Base-by-base conservation (phyloP, 2,888 invertebrate species). In the Ditula angustiorana region DNA sequence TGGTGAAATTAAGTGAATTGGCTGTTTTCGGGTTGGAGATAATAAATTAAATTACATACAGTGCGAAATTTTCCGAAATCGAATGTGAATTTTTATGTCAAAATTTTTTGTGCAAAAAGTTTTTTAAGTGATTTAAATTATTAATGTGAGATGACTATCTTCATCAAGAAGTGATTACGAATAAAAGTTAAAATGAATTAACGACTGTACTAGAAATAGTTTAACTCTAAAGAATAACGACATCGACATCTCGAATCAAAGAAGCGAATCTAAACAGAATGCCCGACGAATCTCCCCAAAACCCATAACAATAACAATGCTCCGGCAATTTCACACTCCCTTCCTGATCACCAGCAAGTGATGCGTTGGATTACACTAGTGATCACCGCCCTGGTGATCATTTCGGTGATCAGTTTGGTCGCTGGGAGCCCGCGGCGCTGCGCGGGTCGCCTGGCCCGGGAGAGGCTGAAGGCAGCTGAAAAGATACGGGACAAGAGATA, bases 401-500 rank as follows among this genome's bases (percentile, higher is more conserved):
- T 74, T 49, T 68, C 71, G n/a, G 68, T 71, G 53, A 69, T 72
- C 24, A 70, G 67, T 1, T 66, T 74, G 47, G 67, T 71, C 50
- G 69, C 74, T 30, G 72, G 76, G 0, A 77, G 80, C 1, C 86
- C 83, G 0, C 81, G 91, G 21, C 83, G 90, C 2, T 92, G 92
- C 65, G 83, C 90, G 2, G 91, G 92, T 1, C 77, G 87, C 19
- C 73, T 89, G 19, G 92, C 92, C n/a, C 72, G 88, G 26, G 92
- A 92, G 68, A 69, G 92, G 19, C 74, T 92, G 21, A 92, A 92
- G 66, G 92, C 92, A 0, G 92, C 91, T 0, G 92, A 92, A 71
- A 92, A 92, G 76, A 83, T 92, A 67, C 74, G 92, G 7, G 91
- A 92, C 61, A 92, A 91, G 74, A 77, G 92, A 69, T 91, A 84